Conservation (phyloP, 2,888 invertebrate genomes). For the Himalopsyche kuldschensis region DNA sequence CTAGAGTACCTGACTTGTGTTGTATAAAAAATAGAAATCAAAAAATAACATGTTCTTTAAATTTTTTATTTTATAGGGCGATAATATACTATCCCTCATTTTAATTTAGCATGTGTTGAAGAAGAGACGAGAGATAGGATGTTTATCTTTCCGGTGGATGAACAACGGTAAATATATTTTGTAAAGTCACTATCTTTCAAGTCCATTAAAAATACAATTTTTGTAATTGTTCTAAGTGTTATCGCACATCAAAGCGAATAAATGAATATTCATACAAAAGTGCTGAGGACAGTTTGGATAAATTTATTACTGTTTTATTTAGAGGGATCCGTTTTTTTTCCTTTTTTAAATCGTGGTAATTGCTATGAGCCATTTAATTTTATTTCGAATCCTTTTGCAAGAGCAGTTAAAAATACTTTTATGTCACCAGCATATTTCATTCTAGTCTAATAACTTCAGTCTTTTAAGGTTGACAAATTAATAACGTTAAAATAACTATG, state of each 20-base stretch:
- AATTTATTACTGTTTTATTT: not conserved
- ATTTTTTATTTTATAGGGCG: not conserved
- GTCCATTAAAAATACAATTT: not conserved
- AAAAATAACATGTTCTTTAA: not conserved
- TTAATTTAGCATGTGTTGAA: too few relatives aligned
- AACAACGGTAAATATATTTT: not conserved
- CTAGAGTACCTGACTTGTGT: too few relatives aligned
- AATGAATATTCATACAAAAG: not conserved
- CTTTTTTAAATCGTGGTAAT: too few relatives aligned
- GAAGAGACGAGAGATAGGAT: not conserved
- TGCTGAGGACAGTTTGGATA: not conserved
- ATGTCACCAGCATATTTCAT: too few relatives aligned
- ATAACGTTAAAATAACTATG: too few relatives aligned
- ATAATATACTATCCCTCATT: too few relatives aligned
- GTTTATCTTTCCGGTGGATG: not conserved
- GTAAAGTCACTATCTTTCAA: not conserved
- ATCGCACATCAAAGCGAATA: not conserved
- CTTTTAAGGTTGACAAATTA: too few relatives aligned
- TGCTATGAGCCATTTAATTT: too few relatives aligned
- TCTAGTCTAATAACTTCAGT: too few relatives aligned
- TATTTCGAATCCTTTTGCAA: too few relatives aligned
- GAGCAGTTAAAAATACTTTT: too few relatives aligned
- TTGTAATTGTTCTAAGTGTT: not conserved
- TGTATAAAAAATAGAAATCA: not conserved
- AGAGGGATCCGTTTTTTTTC: not conserved